Percentiles rank a stretch among this genome's conserved stretches.
phyloP scores from a whole-genome alignment of 1,140 invertebrate genomes.

The Meloidogyne floridensis region DNA sequence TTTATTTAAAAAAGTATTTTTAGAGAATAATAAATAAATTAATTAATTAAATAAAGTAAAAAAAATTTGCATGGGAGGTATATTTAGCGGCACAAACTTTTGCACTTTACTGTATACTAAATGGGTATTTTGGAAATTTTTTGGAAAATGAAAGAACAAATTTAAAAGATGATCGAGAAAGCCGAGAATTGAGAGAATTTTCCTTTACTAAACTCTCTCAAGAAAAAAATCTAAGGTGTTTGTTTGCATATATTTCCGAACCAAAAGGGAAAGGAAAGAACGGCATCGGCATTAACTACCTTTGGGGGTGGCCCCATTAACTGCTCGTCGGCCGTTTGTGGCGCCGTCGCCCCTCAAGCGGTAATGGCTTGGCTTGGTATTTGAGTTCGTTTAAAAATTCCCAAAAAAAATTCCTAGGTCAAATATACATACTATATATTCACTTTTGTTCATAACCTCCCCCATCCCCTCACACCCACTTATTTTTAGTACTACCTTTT shows the following conservation, averaged over 20 bases:
- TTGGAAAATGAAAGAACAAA: too few relatives aligned
- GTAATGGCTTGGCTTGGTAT: background rate
- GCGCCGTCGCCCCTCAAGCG: background rate
- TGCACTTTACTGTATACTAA: too few relatives aligned
- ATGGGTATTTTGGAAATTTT: too few relatives aligned
- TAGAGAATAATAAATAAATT: too few relatives aligned
- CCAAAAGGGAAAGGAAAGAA: background rate
- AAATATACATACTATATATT: background rate
- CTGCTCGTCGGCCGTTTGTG: conserved; percentile 1
- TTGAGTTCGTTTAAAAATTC: background rate
- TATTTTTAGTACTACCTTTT: background rate
- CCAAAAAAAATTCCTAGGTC: background rate
- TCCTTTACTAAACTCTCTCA: too few relatives aligned
- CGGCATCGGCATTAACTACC: background rate
- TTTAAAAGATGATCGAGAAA: too few relatives aligned
- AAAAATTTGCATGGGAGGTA: too few relatives aligned
- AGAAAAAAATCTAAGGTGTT: background rate
- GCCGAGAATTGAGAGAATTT: too few relatives aligned
- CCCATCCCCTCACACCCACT: background rate
- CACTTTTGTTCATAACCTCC: background rate
- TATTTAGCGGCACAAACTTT: too few relatives aligned
- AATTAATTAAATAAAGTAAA: too few relatives aligned
- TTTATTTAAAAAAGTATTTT: too few relatives aligned
- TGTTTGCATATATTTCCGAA: background rate
- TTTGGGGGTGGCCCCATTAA: conserved; percentile 5